Base-by-base conservation (phyloP, 1,140 invertebrate species). In the Hesperophylax magnus region DNA sequence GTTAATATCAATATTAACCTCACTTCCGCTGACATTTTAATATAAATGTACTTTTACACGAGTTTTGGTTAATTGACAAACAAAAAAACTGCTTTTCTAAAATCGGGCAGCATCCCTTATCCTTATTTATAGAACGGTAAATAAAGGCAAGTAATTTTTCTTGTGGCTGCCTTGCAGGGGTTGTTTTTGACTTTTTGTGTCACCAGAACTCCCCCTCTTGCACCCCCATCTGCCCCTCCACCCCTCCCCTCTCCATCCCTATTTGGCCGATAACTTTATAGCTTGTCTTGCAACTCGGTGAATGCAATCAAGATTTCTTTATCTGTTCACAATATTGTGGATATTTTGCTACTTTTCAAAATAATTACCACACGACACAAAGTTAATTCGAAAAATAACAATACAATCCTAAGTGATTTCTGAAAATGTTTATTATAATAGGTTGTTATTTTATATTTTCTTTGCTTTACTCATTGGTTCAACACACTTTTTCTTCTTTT, bases 71-170 rank as follows among this genome's bases (percentile, higher is more conserved):
- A 6, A 34, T 8, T 7, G 34, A 34, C 34, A 34, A 34, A 34
- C 7, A 34, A 34, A 5, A 27, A 27, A 27, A 27, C n/a, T n/a
- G 9, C 4, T 20, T 11, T 61, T 7, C 71, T 20, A 2, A 7
- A 7, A 18, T 54, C 24, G 5, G 1, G 8, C 56, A 18, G 5
- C 76, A 67, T 22, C 69, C 69, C 69, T 72, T 17, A 67, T 31
- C 11, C 11, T 4, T n/a, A 67, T 9, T 4, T n/a, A 67, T 9
- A 34, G 20, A 53, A 76, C 34, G 69, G 76, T 76, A 79, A 76
- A 82, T 79, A 82, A 79, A 79, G 56, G 22, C 75, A 79, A 79
- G 72, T 65, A 65, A 77, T 77, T 77, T 65, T 77, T 52, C 75
- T 18, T 22, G 17, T 20, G 75, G 71, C 78, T 53, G 31, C 58